Percentiles rank a stretch among this genome's conserved stretches.
Conservation (phyloP, 2,888 invertebrate genomes). For the Cerastis leucographa region DNA sequence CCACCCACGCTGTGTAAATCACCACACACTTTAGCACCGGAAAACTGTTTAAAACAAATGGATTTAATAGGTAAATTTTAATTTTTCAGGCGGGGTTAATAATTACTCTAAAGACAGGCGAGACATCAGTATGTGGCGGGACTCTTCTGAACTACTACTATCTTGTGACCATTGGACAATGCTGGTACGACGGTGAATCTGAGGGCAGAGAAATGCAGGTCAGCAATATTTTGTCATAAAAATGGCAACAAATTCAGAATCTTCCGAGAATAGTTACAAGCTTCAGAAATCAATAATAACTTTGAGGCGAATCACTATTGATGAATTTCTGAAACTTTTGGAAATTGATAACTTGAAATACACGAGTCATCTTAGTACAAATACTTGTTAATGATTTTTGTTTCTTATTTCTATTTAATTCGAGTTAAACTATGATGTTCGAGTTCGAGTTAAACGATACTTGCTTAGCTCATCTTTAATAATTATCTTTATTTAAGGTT, state of each 20-base stretch:
- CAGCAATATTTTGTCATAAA: not conserved
- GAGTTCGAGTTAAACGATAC: no score
- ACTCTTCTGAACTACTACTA: constrained; percentile 26
- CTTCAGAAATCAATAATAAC: no score
- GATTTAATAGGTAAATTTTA: not conserved
- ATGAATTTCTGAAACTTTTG: not conserved
- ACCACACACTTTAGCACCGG: not conserved
- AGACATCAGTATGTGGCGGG: constrained; percentile 44
- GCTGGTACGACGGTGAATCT: constrained; percentile 43
- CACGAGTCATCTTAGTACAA: not conserved
- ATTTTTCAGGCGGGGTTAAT: constrained; percentile 42
- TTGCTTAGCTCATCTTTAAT: not conserved
- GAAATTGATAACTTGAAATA: not conserved
- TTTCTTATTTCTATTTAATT: no score
- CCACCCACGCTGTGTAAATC: not conserved
- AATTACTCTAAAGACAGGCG: constrained; percentile 29
- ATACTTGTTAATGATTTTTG: no score
- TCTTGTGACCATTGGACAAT: constrained; percentile 33
- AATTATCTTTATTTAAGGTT: constrained; percentile 21
- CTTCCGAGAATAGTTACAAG: not conserved
- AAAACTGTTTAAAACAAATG: not conserved
- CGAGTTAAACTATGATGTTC: not conserved
- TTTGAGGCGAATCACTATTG: no score
- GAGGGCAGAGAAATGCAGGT: constrained; percentile 32
- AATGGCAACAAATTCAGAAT: not conserved